A percentile compares a stretch with the other conserved stretches of the same genome.
Conservation (phyloP, 2,888 invertebrate genomes). For the Scaptomyza flava region DNA sequence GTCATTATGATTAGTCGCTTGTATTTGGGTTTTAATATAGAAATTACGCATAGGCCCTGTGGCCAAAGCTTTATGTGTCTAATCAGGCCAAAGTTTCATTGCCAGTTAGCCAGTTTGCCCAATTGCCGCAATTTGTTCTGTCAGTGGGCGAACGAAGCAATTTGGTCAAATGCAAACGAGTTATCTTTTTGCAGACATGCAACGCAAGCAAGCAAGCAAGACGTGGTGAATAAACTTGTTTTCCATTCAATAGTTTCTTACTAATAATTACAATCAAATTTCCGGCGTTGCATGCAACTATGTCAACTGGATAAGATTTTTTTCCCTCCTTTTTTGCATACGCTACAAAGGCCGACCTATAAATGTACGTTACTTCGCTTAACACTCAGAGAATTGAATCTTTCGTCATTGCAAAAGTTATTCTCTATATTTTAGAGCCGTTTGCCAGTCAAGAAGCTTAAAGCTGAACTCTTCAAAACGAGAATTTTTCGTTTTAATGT, state of each 20-base stretch:
- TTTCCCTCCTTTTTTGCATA: constrained; percentile 37
- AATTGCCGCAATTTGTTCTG: constrained; percentile 25
- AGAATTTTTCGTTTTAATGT: too few relatives aligned
- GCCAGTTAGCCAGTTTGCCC: not conserved
- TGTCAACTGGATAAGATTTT: constrained; percentile 71
- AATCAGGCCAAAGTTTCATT: constrained; percentile 35
- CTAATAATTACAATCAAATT: constrained; percentile 67
- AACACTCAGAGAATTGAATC: too few relatives aligned
- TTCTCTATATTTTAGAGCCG: too few relatives aligned
- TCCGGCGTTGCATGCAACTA: constrained; percentile 70
- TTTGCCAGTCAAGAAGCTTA: too few relatives aligned
- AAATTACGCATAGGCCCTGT: constrained; percentile 53
- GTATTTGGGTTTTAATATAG: constrained; percentile 9
- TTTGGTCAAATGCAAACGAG: constrained; percentile 59
- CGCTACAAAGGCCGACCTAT: constrained; percentile 16
- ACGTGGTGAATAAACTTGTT: constrained; percentile 61
- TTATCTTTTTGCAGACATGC: constrained; percentile 29
- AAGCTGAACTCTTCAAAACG: too few relatives aligned
- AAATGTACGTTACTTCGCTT: constrained; percentile 5
- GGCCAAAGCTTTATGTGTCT: constrained; percentile 6
- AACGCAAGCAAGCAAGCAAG: constrained; percentile 1
- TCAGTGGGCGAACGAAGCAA: constrained; percentile 52
- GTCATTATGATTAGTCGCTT: constrained; percentile 26
- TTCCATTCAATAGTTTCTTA: constrained; percentile 42
- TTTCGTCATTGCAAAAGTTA: too few relatives aligned